Conservation (phyloP, 2,113 vertebrate genomes). For the Carassius carassius region DNA sequence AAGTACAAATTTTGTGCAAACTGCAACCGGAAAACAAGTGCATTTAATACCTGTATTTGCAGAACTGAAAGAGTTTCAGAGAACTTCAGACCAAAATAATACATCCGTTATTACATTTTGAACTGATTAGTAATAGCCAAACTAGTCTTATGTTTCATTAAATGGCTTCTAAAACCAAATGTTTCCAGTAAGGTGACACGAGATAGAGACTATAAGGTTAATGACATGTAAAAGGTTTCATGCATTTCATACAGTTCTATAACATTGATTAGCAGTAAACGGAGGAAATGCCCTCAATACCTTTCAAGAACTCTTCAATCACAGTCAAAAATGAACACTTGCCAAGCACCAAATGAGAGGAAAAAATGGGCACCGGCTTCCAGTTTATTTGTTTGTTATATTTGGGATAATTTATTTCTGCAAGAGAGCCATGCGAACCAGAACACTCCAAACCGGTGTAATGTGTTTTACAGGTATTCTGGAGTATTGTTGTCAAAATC, state of each 20-base stretch:
- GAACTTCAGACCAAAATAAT: slow-evolving; percentile 26
- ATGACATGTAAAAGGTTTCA: neutral
- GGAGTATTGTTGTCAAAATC: too few relatives aligned
- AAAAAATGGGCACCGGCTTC: neutral
- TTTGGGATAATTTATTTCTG: neutral
- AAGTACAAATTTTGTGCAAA: neutral
- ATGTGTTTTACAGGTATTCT: too few relatives aligned
- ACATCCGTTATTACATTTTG: neutral
- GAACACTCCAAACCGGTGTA: too few relatives aligned
- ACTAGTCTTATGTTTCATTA: neutral
- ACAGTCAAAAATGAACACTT: neutral
- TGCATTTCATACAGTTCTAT: neutral
- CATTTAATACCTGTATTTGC: neutral
- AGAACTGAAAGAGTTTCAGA: neutral
- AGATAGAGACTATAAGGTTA: neutral
- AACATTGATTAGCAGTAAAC: neutral
- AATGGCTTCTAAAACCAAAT: neutral
- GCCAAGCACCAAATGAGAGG: neutral
- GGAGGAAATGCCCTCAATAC: neutral
- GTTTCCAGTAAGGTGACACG: slow-evolving; percentile 7
- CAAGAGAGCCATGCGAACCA: neutral
- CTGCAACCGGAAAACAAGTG: neutral
- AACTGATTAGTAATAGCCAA: slow-evolving; percentile 21
- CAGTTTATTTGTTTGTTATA: too few relatives aligned
- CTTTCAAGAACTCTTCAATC: neutral